Conservation (phyloP, 2,113 vertebrate species). For the Eubucco bourcierii region DNA sequence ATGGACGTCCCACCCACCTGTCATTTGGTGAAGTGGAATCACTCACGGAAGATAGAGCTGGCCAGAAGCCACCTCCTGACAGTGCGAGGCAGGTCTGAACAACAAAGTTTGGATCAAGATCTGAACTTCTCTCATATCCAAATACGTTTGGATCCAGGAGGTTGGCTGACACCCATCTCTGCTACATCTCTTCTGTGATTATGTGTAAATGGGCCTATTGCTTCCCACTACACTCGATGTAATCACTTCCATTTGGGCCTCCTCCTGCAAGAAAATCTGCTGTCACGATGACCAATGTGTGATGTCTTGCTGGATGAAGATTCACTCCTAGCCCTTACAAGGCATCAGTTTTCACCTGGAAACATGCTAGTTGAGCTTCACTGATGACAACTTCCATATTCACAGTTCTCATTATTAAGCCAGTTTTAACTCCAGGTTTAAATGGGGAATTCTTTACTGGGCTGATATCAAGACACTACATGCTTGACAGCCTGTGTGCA, state of each 20-base stretch:
- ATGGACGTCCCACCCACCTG: conserved; percentile 46
- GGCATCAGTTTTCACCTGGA: conserved; percentile 32
- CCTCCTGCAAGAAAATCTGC: conserved; percentile 38
- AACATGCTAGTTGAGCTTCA: not conserved
- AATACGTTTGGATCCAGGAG: conserved; percentile 17
- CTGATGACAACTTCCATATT: conserved; percentile 36
- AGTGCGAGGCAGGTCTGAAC: conserved; percentile 24
- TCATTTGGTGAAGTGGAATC: conserved; percentile 36
- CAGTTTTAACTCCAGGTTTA: not conserved
- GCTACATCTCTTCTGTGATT: conserved; percentile 42
- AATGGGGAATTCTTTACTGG: not conserved
- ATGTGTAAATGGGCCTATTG: conserved; percentile 41
- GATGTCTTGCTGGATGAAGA: not conserved
- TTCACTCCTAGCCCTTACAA: not conserved
- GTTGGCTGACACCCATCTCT: conserved; percentile 41
- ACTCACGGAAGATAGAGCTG: conserved; percentile 6
- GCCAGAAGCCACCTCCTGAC: conserved; percentile 49
- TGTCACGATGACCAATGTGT: not conserved
- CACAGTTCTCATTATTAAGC: conserved; percentile 23
- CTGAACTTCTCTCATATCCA: conserved; percentile 39
- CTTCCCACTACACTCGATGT: not conserved
- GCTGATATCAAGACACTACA: not conserved
- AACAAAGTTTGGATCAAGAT: conserved; percentile 54
- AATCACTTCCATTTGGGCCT: conserved; percentile 60
- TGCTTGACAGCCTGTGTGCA: not conserved